phyloP scores from a whole-genome alignment of 2,888 invertebrate genomes.

The Thymelicus sylvestris region DNA sequence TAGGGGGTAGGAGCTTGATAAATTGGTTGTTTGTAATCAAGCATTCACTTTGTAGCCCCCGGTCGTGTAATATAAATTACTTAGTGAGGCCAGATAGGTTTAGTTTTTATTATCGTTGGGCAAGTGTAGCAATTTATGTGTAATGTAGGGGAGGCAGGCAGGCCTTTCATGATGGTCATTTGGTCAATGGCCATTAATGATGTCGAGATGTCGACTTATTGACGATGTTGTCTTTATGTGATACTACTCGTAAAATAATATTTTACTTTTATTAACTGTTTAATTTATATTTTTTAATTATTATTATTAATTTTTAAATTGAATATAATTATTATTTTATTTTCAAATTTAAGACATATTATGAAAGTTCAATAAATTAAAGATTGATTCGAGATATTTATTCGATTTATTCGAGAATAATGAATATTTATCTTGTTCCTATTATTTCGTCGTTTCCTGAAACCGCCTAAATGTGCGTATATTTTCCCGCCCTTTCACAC shows the following conservation, averaged over 20 bases:
- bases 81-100: constrained; percentile 74
- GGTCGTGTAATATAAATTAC: constrained; percentile 73
- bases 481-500: too few species aligned
- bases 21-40: constrained; percentile 71
- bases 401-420: too few species aligned
- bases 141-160: constrained; percentile 41
- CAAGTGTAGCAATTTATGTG: constrained; percentile 63
- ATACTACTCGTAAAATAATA: not conserved
- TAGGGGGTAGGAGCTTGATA: constrained; percentile 57
- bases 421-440: too few species aligned
- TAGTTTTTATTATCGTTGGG: constrained; percentile 77
- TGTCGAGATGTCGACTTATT: not conserved
- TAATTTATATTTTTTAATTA: too few species aligned
- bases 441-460: too few species aligned
- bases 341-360: too few species aligned
- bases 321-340: too few species aligned
- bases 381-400: too few species aligned
- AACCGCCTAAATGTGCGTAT: too few species aligned
- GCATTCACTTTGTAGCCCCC: constrained; percentile 64
- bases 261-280: not conserved
- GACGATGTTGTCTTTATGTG: not conserved
- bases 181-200: constrained; percentile 1
- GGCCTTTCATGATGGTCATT: constrained; percentile 29
- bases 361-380: too few species aligned
- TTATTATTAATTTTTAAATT: too few species aligned